Base-by-base conservation (phyloP, 2,113 vertebrate species). In the Crotalus tigris region DNA sequence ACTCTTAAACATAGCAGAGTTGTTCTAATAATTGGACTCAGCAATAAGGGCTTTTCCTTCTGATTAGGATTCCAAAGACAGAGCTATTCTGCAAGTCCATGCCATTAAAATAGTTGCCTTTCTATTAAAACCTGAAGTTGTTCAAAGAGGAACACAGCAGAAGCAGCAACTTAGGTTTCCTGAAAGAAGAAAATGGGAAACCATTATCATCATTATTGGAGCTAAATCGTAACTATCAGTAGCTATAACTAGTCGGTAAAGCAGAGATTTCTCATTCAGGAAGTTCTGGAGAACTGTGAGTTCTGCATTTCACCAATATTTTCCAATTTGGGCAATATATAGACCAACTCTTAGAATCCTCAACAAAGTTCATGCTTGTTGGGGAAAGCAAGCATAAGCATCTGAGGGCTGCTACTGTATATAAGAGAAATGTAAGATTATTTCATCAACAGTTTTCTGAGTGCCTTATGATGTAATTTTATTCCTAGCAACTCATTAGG, bases 31-130 rank as follows among this genome's bases (percentile, higher is more conserved):
- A 26, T 9, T 0, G 3, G 0, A 0, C 61, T 59, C 9, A 0
- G 0, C 2, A 55, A 86, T 0, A 0, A 10, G 13, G 17, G 10
- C 11, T 54, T 12, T 10, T n/a, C 23, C 17, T 3, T 1, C 0
- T 6, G 92, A 88, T 94, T 93, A 46, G 7, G 0, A 1, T 0
- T 90, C 15, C 69, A 85, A 85, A 89, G 51, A 59, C 0, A 64
- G 19, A 19, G 59, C 53, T 33, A 11, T 54, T 64, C 90, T 91
- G 92, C 1, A 90, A 88, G 87, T 4, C 94, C 85, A 91, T 55
- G 64, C 90, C 59, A 0, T 0, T 1, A 75, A 5, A 92, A 85
- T 88, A 13, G 1, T 0, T 59, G 29, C 29, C 5, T 6, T 0
- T 58, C 87, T 90, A 15, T 58, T 2, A 11, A 57, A 53, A 23